Conservation (phyloP, 2,797 vertebrate genomes). For the Amniataba percoides region DNA sequence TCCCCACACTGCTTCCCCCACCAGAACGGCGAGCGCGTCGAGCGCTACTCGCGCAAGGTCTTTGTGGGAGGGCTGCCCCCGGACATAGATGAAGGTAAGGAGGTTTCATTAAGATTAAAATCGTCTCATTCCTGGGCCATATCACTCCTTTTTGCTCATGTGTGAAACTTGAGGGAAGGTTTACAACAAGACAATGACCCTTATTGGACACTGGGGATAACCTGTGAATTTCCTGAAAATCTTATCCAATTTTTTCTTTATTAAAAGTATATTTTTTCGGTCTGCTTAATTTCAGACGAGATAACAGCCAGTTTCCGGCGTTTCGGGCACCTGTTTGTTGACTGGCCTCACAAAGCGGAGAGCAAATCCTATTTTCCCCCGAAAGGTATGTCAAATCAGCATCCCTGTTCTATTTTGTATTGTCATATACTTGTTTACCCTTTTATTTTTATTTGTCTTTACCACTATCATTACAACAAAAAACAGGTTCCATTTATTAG, state of each 20-base stretch:
- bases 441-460: neutral
- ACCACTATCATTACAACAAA: neutral
- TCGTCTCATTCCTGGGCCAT: neutral
- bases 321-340: slow-evolving; percentile 98
- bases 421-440: neutral
- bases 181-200: neutral
- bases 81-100: slow-evolving; percentile 97
- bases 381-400: slow-evolving; percentile 88
- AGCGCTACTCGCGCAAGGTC: slow-evolving; percentile 98
- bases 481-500: neutral
- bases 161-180: neutral
- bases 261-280: neutral
- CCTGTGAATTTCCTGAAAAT: no score
- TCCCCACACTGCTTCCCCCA: slow-evolving; percentile 98
- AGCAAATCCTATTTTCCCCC: slow-evolving; percentile 99
- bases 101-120: neutral
- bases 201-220: neutral
- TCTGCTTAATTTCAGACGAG: slow-evolving; percentile 88
- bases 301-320: slow-evolving; percentile 99
- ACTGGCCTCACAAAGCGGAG: slow-evolving; percentile 99
- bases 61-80: slow-evolving; percentile 97
- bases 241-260: neutral
- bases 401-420: neutral
- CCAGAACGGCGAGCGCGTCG: slow-evolving; percentile 98
- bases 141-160: neutral